Conservation (phyloP, 2,113 vertebrate genomes). For the Burhinus oedicnemus region DNA sequence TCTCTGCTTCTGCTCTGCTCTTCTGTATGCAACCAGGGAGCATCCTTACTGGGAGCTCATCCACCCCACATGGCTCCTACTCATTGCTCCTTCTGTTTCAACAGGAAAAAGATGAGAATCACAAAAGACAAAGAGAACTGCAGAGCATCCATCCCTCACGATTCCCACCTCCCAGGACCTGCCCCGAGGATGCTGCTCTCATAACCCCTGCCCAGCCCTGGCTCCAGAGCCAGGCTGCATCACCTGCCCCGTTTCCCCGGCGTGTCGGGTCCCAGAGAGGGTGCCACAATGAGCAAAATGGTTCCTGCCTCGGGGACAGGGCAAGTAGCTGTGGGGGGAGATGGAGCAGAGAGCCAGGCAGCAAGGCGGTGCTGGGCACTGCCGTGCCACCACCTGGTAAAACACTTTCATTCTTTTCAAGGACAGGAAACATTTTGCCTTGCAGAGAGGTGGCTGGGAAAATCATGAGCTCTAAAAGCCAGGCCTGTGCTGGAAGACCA, state of each 20-base stretch:
- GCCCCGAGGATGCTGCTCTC: neutral
- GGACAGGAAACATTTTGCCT: neutral
- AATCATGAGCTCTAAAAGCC: neutral
- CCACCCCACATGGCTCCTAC: neutral
- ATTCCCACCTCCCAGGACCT: neutral
- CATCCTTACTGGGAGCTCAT: neutral
- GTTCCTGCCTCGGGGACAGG: neutral
- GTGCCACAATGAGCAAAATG: neutral
- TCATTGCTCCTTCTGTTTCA: neutral
- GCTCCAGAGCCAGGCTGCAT: neutral
- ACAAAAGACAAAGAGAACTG: neutral
- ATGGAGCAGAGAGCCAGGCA: neutral
- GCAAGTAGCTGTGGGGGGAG: neutral
- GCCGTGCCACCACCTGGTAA: rapidly evolving
- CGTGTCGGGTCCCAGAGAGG: no score
- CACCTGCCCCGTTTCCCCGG: neutral
- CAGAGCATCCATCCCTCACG: rapidly evolving
- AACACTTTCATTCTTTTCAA: neutral
- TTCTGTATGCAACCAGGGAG: neutral
- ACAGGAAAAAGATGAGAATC: neutral
- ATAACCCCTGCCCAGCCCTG: neutral
- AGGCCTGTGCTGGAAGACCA: neutral
- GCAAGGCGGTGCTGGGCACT: neutral
- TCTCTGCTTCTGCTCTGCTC: neutral
- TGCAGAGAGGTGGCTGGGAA: neutral